These are phyloP conservation scores for Phthorimaea operculella DNA, from an alignment of 1,140 invertebrate species.

Conservation along the genomic window DNA sequence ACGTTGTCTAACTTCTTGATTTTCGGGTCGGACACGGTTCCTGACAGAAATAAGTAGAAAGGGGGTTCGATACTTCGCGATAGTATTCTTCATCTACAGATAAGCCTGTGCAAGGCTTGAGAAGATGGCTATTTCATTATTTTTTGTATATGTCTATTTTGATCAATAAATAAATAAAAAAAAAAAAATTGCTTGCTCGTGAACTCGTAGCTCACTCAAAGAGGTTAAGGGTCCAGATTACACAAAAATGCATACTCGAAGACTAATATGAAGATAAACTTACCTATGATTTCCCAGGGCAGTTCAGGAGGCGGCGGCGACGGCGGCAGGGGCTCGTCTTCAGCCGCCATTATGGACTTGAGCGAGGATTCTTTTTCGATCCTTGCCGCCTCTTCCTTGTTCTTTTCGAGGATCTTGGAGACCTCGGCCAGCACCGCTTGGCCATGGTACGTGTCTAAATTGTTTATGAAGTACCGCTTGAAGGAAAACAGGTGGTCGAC, in stretches of 20 bases:
- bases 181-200: too few species aligned
- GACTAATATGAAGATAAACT: too few species aligned
- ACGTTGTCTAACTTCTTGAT: conserved; percentile 43
- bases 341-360: conserved; percentile 32
- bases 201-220: too few species aligned
- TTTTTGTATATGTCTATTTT: too few species aligned
- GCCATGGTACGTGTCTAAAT: conserved; percentile 54
- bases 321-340: conserved; percentile 21
- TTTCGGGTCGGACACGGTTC: conserved; percentile 24
- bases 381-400: conserved; percentile 7
- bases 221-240: too few species aligned
- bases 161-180: too few species aligned
- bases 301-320: conserved; percentile 26
- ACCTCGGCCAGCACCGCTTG: conserved; percentile 40
- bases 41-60: neutral
- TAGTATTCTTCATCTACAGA: too few species aligned
- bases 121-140: too few species aligned
- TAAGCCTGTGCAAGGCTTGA: too few species aligned
- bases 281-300: conserved; percentile 53
- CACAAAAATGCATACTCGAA: too few species aligned
- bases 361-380: conserved; percentile 12
- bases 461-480: conserved; percentile 56
- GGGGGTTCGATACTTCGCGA: too few species aligned
- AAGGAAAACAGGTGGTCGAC: conserved; percentile 28
- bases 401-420: conserved; percentile 38